Base-by-base conservation (phyloP, 2,888 invertebrate genomes). In the Aricia artaxerxes region DNA sequence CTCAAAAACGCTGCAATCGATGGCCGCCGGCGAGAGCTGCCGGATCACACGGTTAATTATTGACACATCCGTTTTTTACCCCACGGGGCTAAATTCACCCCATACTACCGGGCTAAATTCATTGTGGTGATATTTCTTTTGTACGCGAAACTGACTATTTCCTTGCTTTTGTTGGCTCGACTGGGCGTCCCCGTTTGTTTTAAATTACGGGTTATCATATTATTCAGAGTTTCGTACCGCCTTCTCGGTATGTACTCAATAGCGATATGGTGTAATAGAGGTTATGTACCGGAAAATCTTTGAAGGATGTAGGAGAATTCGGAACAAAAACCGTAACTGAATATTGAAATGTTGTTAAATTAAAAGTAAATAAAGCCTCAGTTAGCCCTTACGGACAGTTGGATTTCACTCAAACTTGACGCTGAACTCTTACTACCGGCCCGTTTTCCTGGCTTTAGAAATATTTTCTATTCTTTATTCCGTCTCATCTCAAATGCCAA, bases 1-100 rank as follows among this genome's bases (percentile, higher is more conserved):
- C 69, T 87, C 88, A 88, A 90, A 88, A 90, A 88, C 87, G 89
- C 84, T 86, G 85, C 87, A 87, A 89, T 90, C 90, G 90, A 91
- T 91, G 90, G 91, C 93, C 92, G 88, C 85, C 87, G 91, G 93
- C 92, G 85, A 87, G 86, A 85, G 88, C 88, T 86, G 86, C 88
- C 87, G 88, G 89, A 91, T 93, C 93, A 89, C 89, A 90, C 90
- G 90, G 93, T 92, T 93, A 94, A 94, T 94, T 93, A 94, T 93
- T 92, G 93, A 93, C 93, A 92, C 93, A 92, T 93, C 93, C 92
- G 92, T 91, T 92, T 93, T 93, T 92, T 88, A 88, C 86, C 86
- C 85, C 69, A 69, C 69, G 69, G 35, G 85, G 83, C 86, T 84
- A 83, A 85, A 82, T 83, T 83, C 84, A 83, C 84, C 86, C 86